These are phyloP conservation scores for Turnix velox DNA, from an alignment of 2,113 vertebrate genomes.

Conservation along the genomic window DNA sequence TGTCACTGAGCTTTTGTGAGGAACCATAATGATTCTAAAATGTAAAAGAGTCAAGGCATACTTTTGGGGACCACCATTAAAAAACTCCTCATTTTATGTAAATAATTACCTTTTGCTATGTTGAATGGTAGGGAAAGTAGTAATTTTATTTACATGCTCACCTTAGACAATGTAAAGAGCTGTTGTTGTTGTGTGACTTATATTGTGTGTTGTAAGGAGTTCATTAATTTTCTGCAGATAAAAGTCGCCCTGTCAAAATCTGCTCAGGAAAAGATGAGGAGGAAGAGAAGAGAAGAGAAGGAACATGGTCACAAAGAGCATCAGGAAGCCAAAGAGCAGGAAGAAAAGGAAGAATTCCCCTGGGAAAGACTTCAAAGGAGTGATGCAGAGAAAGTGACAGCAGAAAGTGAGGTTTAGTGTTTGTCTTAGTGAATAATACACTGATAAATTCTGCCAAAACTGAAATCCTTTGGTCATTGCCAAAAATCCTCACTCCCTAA, in stretches of 20 bases:
- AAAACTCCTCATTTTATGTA: neutral
- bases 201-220: neutral
- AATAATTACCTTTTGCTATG: neutral
- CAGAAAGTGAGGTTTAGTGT: conserved; percentile 64
- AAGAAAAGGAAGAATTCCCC: conserved; percentile 70
- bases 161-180: neutral
- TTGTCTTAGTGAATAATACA: neutral
- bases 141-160: neutral
- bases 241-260: conserved; percentile 76
- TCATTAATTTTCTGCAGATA: conserved; percentile 57
- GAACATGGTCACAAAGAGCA: conserved; percentile 29
- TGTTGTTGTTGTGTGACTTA: neutral
- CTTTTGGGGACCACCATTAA: neutral
- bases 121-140: neutral
- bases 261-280: conserved; percentile 76
- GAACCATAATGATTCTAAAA: neutral
- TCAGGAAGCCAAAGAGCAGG: conserved; percentile 47
- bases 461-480: neutral
- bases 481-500: neutral
- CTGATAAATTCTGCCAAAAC: neutral
- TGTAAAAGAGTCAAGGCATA: neutral
- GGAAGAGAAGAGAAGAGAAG: conserved; percentile 73
- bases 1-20: neutral
- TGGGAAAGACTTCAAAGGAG: conserved; percentile 69
- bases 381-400: conserved; percentile 49